These are phyloP conservation scores for Bombyx mandarina DNA, from an alignment of 1,140 invertebrate species.

Conservation along the genomic window DNA sequence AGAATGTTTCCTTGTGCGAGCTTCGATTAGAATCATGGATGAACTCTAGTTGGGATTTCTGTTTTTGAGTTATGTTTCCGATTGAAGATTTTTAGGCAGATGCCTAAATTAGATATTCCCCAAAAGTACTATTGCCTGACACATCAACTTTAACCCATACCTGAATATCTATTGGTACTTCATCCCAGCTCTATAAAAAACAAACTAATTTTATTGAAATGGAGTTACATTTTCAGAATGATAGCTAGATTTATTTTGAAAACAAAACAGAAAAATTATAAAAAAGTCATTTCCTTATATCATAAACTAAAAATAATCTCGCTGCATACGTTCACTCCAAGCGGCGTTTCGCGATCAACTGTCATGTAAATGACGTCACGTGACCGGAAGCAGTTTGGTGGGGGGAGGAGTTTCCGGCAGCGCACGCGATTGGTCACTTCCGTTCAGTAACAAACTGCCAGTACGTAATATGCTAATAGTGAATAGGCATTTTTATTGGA, in stretches of 20 bases:
- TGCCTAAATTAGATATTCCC: too few species aligned
- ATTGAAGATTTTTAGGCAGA: too few species aligned
- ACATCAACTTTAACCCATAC: too few species aligned
- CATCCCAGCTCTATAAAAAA: too few species aligned
- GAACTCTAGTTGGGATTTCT: not conserved
- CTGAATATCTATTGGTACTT: too few species aligned
- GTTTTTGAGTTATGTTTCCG: too few species aligned
- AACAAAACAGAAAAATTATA: conserved; percentile 20
- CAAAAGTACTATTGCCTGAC: too few species aligned
- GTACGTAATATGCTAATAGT: conserved; percentile 62
- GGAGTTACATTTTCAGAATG: too few species aligned
- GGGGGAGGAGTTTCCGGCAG: conserved; percentile 52
- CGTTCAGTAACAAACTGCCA: conserved; percentile 53
- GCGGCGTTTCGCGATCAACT: conserved; percentile 35
- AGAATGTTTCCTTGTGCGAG: not conserved
- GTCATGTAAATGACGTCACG: conserved; percentile 68
- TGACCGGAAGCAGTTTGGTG: conserved; percentile 59
- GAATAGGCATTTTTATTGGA: conserved; percentile 60
- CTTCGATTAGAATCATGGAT: not conserved
- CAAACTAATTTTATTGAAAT: too few species aligned
- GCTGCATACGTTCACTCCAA: conserved; percentile 30
- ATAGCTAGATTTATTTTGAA: too few species aligned
- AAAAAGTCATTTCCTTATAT: conserved; percentile 38
- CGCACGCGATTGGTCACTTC: conserved; percentile 67
- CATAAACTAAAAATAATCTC: conserved; percentile 33